Conservation (phyloP, 2,888 invertebrate genomes). For the Eupithecia inturbata region DNA sequence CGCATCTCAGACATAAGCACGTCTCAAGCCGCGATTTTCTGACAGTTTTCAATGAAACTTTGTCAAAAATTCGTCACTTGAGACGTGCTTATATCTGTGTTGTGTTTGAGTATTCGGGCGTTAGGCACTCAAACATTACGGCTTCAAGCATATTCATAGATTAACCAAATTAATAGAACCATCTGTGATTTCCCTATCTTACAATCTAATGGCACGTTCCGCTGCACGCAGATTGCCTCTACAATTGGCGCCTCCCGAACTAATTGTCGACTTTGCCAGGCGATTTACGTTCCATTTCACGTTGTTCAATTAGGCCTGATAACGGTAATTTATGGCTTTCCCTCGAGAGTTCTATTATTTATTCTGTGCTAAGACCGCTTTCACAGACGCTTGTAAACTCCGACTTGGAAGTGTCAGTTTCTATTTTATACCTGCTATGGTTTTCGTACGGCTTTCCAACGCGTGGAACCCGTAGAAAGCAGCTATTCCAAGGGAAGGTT, state of each 20-base stretch:
- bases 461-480: neutral
- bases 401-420: neutral
- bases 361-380: conserved; percentile 10
- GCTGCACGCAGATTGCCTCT: conserved; percentile 56
- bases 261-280: conserved; percentile 64
- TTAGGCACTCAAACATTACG: neutral
- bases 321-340: conserved; percentile 71
- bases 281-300: conserved; percentile 64
- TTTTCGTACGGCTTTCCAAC: neutral
- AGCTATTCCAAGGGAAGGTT: neutral
- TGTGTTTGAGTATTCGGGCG: too few species aligned
- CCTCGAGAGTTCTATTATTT: conserved; percentile 28
- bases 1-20: too few species aligned
- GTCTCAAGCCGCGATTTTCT: too few species aligned
- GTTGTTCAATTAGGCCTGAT: conserved; percentile 67
- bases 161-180: conserved; percentile 15
- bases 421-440: neutral
- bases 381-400: conserved; percentile 4
- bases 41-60: too few species aligned
- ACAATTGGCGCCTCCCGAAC: conserved; percentile 59
- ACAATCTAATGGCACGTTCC: conserved; percentile 50
- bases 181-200: conserved; percentile 28
- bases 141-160: conserved; percentile 9
- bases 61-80: too few species aligned
- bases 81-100: too few species aligned